Conservation (phyloP, 1,140 invertebrate genomes). For the Neodiprion lecontei region DNA sequence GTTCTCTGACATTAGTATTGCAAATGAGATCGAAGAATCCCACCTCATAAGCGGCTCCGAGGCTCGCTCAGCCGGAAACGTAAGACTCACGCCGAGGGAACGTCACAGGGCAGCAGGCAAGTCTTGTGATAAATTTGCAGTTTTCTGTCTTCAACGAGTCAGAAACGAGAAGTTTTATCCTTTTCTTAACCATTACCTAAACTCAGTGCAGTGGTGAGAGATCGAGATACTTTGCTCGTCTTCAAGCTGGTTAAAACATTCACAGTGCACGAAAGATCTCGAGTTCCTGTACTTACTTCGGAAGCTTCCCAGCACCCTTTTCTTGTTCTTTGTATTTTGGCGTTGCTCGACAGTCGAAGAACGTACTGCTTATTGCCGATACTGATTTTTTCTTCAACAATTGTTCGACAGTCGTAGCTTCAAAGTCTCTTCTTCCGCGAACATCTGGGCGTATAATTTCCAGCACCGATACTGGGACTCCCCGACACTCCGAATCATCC, state of each 20-base stretch:
- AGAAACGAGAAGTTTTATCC: no score
- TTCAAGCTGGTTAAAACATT: no score
- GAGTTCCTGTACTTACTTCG: no score
- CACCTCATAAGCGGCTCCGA: background rate
- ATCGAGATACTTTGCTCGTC: no score
- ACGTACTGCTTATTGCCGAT: no score
- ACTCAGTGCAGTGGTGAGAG: no score
- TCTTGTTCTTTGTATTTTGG: no score
- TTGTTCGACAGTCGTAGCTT: background rate
- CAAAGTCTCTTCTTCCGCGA: background rate
- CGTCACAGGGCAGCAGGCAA: background rate
- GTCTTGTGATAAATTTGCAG: background rate
- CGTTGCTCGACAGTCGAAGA: no score
- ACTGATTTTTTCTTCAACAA: background rate
- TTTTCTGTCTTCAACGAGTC: no score
- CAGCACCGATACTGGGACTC: background rate
- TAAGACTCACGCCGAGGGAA: background rate
- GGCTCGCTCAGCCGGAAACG: background rate
- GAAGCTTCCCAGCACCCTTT: no score
- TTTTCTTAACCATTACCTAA: no score
- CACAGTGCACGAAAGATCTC: no score
- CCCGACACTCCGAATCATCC: background rate
- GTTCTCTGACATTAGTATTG: background rate
- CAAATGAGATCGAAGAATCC: background rate
- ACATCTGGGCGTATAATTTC: background rate